Conservation (phyloP, 2,797 vertebrate genomes). For the Rhabdophis nuchalis region DNA sequence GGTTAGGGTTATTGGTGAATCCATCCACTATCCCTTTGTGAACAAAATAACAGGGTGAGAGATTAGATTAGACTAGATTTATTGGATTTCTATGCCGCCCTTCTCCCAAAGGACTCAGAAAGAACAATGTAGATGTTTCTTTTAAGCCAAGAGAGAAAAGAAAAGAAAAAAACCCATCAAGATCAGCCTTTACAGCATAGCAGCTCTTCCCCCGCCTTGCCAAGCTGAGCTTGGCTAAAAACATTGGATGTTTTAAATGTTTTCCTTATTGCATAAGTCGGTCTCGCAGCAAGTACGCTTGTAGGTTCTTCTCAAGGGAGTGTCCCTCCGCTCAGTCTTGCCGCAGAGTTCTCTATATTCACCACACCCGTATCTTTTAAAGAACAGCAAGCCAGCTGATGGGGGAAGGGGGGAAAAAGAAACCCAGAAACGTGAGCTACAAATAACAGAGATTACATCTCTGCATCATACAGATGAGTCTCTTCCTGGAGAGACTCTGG, state of each 20-base stretch:
- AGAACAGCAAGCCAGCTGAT: neutral
- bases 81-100: too few relatives aligned
- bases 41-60: too few relatives aligned
- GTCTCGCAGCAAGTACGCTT: neutral
- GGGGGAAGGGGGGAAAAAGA: neutral
- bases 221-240: neutral
- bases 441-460: too few relatives aligned
- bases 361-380: neutral
- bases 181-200: neutral
- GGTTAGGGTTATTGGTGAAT: too few relatives aligned
- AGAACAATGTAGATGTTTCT: neutral
- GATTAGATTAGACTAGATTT: too few relatives aligned
- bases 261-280: neutral
- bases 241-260: neutral
- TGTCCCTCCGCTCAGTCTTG: neutral
- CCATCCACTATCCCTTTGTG: too few relatives aligned
- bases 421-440: neutral
- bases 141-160: neutral
- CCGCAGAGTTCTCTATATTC: constrained; percentile 2
- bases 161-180: neutral
- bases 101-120: too few relatives aligned
- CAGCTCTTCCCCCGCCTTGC: neutral
- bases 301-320: neutral
- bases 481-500: neutral
- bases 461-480: neutral